Base-by-base conservation (phyloP, 2,113 vertebrate species). In the Psilopogon haemacephalus region DNA sequence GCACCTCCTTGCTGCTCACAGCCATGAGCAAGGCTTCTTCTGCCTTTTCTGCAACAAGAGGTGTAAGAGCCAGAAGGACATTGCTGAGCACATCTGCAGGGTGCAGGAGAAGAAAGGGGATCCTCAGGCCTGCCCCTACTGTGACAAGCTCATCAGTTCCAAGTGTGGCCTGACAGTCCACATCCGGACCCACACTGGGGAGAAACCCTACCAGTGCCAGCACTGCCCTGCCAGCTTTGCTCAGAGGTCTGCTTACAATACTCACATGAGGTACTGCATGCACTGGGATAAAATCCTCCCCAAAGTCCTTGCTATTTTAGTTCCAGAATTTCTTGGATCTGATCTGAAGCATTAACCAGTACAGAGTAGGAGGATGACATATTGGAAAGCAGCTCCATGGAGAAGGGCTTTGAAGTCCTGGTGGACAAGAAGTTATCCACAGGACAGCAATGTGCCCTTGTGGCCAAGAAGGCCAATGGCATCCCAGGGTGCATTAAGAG, bases 231-330 rank as follows among this genome's bases (percentile, higher is more conserved):
- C 95, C 75, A 88, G 94, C 88, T 98, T 98, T 44, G 46, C 96
- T 38, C 97, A 95, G 89, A 89, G 91, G 26, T 96, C 97, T 55
- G 85, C 97, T 35, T 96, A 88, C 84, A 94, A 68, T 37, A 67
- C 95, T 17, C 97, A 98, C 3, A 18, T 95, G 21, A 97, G 97
- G 96, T 97, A 95, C 18, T 4, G 77, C 9, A 3, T 1, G 2
- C 0, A 0, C 27, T 2, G 0, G 60, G 58, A 7, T 37, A 24
- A 11, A 67, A 24, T 6, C 1, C 0, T 74, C 64, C 54, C 30
- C 9, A 3, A 50, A 48, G 55, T 21, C 55, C 58, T 73, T 6
- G 2, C 35, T 35, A 63, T 32, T 82, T 58, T 8, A 9, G 21
- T 30, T n/a, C 6, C 24, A 12, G 33, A 26, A 60, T 65, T 78